Evolutionary conservation across 1,140 invertebrate species (phyloP).

Genomic region (Rhopalosiphum maidis): DNA sequence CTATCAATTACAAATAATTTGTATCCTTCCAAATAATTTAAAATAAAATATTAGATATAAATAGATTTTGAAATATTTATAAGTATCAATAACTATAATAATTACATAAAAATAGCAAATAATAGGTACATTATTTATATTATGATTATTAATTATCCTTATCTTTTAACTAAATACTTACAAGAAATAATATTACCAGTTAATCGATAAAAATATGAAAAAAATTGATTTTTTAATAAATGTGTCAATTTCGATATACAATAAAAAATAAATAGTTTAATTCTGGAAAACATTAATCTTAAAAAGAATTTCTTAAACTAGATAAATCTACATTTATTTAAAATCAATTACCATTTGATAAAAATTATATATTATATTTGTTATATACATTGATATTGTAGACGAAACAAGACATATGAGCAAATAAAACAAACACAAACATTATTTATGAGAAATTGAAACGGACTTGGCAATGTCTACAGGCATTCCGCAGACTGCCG

Average conservation of each 20-base stretch:
- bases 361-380: neutral
- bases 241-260: neutral
- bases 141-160: neutral
- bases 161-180: neutral
- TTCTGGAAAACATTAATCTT: neutral
- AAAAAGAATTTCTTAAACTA: neutral
- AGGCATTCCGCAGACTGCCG: constrained; percentile 33
- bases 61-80: no score
- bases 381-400: neutral
- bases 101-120: neutral
- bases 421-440: constrained; percentile 26
- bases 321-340: neutral
- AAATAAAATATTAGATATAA: no score
- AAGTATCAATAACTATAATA: no score
- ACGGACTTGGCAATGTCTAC: constrained; percentile 22
- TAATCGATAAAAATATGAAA: neutral
- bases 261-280: constrained; percentile 8
- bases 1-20: no score
- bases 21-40: no score
- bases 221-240: neutral
- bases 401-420: neutral
- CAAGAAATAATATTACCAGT: neutral
- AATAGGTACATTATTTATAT: neutral
- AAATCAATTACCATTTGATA: neutral
- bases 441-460: constrained; percentile 40